Evolutionary conservation across 2,888 invertebrate species (phyloP), one percentile per base, ranked within the genome.

Genomic region (Meandrusa payeni): DNA sequence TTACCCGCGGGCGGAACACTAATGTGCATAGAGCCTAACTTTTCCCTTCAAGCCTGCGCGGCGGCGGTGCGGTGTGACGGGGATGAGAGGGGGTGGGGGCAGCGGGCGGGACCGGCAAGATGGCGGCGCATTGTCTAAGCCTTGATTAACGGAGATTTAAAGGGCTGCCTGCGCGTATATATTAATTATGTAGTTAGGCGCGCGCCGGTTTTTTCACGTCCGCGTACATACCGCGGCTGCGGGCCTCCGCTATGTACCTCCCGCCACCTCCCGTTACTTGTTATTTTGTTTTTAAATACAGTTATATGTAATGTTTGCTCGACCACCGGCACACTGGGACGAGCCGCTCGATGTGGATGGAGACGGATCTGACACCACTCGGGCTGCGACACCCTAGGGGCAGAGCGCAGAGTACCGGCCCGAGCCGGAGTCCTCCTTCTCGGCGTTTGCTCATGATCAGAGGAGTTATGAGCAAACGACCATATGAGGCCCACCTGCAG

Each of bases 101-200:
- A 55, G 54, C 52, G 62, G 60, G 55, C 50, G 51, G 61, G 48
- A 34, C 39, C 53, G 54, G 47, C 82, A 83, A 80, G 69, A 83
- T 83, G 83, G 83, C 83, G 69, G 76, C 73, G 72, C 68, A 77
- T 82, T 83, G 85, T 82, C 83, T 85, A 75, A 79, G 69, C 69
- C 70, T 76, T 82, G 83, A 82, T 85, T 82, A 83, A 73, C 71
- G 79, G 72, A 65, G 75, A 76, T 77, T 76, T 73, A 72, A 59
- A 74, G 78, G 76, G 76, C 69, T 66, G 71, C 61, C 69, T 51
- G 55, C 58, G 74, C 71, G 74, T 76, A 82, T 80, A 81, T 83
- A 80, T 82, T 86, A 85, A 86, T 85, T 85, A 86, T 85, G 73
- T 85, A 76, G 78, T 79, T 71, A 76, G 54, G 57, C 55, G 60